Base-by-base conservation (phyloP, 1,140 invertebrate genomes). In the Sycobia sp. region DNA sequence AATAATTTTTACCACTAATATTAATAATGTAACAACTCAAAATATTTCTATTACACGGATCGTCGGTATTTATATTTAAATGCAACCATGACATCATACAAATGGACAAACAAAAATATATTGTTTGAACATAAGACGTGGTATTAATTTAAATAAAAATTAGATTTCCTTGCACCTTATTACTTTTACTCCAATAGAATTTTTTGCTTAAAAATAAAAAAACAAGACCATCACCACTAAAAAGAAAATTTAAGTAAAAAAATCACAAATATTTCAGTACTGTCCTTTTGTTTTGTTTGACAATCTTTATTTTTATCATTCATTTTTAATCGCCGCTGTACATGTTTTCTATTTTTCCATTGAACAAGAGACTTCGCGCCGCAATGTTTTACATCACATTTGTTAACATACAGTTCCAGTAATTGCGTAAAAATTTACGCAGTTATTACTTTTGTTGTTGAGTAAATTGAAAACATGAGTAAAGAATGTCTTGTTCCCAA, bases 311-410 rank as follows among this genome's bases (percentile, higher is more conserved):
- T 59, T 53, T 47, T 38, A 50, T 58, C 47, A 53, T 65, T 34
- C 43, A 46, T 54, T 54, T 43, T 60, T 55, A 63, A 64, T 58
- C 62, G 62, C 51, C 62, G 62, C 62, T 64, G 49, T 58, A 64
- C 62, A 64, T 64, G 62, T 64, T 58, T 64, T 20, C 22, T 46
- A 50, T 9, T 29, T 64, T 64, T 57, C 25, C 39, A 51, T 27
- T 57, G 46, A 14, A 64, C 62, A 58, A 57, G 62, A 64, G 55
- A 43, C 51, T 65, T 65, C 22, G 23, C 50, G 50, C 18, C 34
- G 36, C 38, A 18, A 51, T 51, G 49, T 53, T 62, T 61, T 54
- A 54, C 50, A 62, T 53, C 32, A 18, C 43, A 53, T 25, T 53
- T 51, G 18, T 10, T 23, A 51, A 53, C 39, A 50, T 43, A 27